Conservation (phyloP, 2,888 invertebrate species). For the Bibio marci region DNA sequence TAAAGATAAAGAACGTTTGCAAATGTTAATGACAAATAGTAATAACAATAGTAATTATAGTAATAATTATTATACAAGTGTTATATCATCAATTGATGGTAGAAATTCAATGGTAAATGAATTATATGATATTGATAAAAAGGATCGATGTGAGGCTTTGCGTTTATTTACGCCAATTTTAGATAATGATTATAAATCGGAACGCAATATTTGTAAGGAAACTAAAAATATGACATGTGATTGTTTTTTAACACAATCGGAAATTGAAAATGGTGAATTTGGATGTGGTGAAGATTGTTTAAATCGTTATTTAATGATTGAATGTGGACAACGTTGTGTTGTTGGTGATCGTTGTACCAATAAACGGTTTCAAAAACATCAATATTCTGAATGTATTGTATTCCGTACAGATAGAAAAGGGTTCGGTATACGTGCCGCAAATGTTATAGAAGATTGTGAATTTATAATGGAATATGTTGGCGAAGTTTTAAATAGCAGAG, state of each 20-base stretch:
- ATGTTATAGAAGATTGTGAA: slow-evolving; percentile 39
- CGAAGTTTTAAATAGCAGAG: slow-evolving; percentile 81
- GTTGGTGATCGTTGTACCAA: slow-evolving; percentile 86
- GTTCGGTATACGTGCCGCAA: slow-evolving; percentile 57
- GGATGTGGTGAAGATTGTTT: slow-evolving; percentile 94
- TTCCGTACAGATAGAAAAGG: slow-evolving; percentile 90
- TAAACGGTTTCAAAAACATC: slow-evolving; percentile 76
- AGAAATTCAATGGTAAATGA: slow-evolving; percentile 31
- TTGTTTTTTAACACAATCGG: slow-evolving; percentile 81
- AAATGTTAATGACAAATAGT: background rate
- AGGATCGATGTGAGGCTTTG: slow-evolving; percentile 35
- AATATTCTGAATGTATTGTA: slow-evolving; percentile 73
- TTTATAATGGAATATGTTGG: slow-evolving; percentile 99
- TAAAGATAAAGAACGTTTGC: slow-evolving; percentile 31
- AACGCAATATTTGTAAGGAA: slow-evolving; percentile 75
- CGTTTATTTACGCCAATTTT: slow-evolving; percentile 63
- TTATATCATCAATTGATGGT: no score
- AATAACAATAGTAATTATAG: slow-evolving; percentile 12
- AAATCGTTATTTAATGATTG: slow-evolving; percentile 94
- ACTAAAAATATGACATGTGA: slow-evolving; percentile 90
- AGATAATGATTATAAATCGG: slow-evolving; percentile 60
- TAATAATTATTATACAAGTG: slow-evolving; percentile 12
- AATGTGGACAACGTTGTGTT: slow-evolving; percentile 85
- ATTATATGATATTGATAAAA: slow-evolving; percentile 23
- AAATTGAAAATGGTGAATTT: slow-evolving; percentile 60